These are phyloP conservation scores for Polypedilum vanderplanki DNA, from an alignment of 1,140 invertebrate species.

Conservation along the genomic window DNA sequence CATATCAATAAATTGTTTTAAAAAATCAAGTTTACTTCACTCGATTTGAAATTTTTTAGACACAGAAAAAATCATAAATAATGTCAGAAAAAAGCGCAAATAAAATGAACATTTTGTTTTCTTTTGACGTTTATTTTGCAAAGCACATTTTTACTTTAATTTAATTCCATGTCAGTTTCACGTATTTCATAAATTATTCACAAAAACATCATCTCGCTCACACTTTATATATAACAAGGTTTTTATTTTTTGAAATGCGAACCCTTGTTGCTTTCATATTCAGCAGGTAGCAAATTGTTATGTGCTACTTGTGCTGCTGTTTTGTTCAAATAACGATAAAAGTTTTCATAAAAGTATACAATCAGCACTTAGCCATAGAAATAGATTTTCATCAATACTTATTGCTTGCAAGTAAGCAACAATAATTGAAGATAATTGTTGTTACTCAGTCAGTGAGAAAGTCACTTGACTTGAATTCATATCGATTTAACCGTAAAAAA, in stretches of 20 bases:
- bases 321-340: background rate
- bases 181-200: background rate
- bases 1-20: too few relatives aligned
- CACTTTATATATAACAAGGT: background rate
- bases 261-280: background rate
- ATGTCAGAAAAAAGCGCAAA: too few relatives aligned
- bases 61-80: too few relatives aligned
- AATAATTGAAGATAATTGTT: constrained; percentile 5
- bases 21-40: too few relatives aligned
- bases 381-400: background rate
- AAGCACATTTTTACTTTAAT: background rate
- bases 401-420: background rate
- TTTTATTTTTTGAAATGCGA: background rate
- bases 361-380: background rate
- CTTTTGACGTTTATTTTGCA: background rate
- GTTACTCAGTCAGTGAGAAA: background rate
- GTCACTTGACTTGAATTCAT: background rate
- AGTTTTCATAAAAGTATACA: background rate
- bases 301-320: background rate
- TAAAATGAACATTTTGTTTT: too few relatives aligned
- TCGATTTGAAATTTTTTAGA: too few relatives aligned
- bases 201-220: background rate
- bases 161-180: background rate
- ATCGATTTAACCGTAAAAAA: constrained; percentile 21
- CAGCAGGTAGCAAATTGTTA: background rate